Evolutionary conservation across 35 echinoderm and acorn worm genomes (phyloP).

Genomic region (Chiridota heheva): DNA sequence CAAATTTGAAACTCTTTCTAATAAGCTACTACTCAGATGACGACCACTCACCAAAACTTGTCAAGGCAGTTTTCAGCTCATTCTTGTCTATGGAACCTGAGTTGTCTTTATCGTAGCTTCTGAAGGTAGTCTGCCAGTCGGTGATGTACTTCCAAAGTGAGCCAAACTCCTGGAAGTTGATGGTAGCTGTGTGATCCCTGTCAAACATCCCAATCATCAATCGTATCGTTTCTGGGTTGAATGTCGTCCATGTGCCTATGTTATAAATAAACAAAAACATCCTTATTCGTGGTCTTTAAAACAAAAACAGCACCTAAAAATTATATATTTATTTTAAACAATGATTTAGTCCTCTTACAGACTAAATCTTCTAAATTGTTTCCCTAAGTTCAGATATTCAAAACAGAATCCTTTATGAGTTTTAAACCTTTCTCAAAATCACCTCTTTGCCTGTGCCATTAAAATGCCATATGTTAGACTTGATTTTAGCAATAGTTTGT

Average conservation of each 20-base stretch:
- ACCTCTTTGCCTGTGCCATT: too few species aligned
- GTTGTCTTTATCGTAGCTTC: conserved; percentile 90
- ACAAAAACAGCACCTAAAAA: background rate
- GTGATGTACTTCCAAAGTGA: conserved; percentile 97
- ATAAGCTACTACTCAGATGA: too few species aligned
- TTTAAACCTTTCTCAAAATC: too few species aligned
- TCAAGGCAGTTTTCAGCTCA: conserved; percentile 85
- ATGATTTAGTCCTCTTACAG: background rate
- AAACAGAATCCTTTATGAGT: too few species aligned
- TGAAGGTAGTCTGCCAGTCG: conserved; percentile 94
- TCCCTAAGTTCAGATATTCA: background rate
- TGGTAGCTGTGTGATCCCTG: conserved; percentile 71
- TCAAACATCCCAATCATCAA: conserved; percentile 99
- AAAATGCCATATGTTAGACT: too few species aligned
- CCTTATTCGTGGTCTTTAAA: too few species aligned
- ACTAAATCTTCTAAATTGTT: too few species aligned
- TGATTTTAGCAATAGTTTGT: too few species aligned
- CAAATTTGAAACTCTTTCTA: too few species aligned
- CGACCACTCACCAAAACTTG: conserved; percentile 87
- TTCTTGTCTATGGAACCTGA: conserved; percentile 90
- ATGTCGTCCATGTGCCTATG: conserved; percentile 94
- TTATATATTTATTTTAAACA: too few species aligned
- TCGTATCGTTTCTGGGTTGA: conserved; percentile 95
- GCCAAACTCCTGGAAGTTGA: conserved; percentile 99
- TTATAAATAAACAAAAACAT: too few species aligned